Evolutionary conservation across 2,888 invertebrate species (phyloP).

Genomic region (Adelognathus sp.): DNA sequence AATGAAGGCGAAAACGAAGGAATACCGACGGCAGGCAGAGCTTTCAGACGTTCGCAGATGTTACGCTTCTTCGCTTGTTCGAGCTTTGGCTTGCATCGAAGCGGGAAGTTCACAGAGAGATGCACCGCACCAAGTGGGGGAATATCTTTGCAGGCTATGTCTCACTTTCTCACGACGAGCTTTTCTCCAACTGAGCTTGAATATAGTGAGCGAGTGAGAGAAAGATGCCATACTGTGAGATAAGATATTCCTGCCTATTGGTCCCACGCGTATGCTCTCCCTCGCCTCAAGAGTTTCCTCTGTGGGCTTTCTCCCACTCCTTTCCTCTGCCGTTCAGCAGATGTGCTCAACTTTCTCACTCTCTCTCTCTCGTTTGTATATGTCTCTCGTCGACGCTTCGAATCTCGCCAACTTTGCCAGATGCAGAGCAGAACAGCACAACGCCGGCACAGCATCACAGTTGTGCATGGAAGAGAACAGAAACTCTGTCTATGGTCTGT

Average conservation of each 20-base stretch:
- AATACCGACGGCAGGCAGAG: conserved; percentile 33
- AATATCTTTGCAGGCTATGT: neutral
- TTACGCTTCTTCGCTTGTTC: conserved; percentile 7
- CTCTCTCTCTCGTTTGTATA: no score
- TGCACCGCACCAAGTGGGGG: neutral
- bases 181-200: conserved; percentile 5
- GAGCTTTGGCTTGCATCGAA: conserved; percentile 51
- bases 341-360: conserved; percentile 25
- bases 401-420: conserved; percentile 47
- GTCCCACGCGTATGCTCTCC: conserved; percentile 20
- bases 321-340: conserved; percentile 14
- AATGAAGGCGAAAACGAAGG: conserved; percentile 1
- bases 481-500: conserved; percentile 56
- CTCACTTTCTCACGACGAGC: neutral
- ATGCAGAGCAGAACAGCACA: conserved; percentile 43
- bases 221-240: conserved; percentile 35
- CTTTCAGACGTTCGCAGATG: conserved; percentile 60
- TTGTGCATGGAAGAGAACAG: conserved; percentile 29
- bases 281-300: conserved; percentile 28
- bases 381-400: conserved; percentile 34
- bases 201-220: conserved; percentile 12
- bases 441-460: neutral
- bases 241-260: conserved; percentile 59
- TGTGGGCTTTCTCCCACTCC: neutral
- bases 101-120: conserved; percentile 36